Conservation (phyloP, 30 jellyfish, hydroid and myxozoan genomes). For the Cassiopea andromeda region DNA sequence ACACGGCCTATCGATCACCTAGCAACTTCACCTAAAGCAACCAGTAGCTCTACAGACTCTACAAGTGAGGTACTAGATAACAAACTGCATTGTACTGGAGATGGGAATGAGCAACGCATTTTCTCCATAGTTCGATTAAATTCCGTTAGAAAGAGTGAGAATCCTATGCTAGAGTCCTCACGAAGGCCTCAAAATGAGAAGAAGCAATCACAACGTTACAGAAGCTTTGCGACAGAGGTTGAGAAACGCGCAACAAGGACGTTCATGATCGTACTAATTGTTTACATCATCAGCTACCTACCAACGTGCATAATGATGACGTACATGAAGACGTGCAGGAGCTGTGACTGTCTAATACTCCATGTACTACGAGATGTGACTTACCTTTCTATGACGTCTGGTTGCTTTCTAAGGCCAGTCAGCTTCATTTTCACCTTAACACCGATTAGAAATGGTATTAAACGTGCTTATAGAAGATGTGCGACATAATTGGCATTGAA, state of each 20-base stretch:
- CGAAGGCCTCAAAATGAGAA: not conserved
- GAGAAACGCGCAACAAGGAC: conserved; percentile 70
- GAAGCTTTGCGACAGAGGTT: conserved; percentile 33
- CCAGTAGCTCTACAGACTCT: not conserved
- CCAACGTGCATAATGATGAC: conserved; percentile 72
- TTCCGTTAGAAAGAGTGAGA: not conserved
- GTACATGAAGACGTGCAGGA: conserved; percentile 64
- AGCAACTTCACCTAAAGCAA: not conserved
- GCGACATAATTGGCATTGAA: not conserved
- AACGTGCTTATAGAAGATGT: not conserved
- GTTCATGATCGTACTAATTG: conserved; percentile 52
- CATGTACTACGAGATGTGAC: conserved; percentile 74
- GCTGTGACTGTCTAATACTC: conserved; percentile 62
- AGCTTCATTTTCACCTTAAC: conserved; percentile 47
- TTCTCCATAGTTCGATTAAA: not conserved
- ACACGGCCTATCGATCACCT: not conserved
- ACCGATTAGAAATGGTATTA: conserved; percentile 31
- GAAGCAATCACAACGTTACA: conserved; percentile 4
- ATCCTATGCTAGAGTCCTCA: not conserved
- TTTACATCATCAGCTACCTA: conserved; percentile 55
- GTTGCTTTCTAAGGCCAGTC: conserved; percentile 65
- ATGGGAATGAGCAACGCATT: not conserved
- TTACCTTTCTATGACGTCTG: conserved; percentile 56
- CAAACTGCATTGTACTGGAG: not conserved
- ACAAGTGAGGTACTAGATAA: not conserved